These are phyloP conservation scores for Meganola albula DNA, from an alignment of 2,888 invertebrate genomes.

Conservation along the genomic window DNA sequence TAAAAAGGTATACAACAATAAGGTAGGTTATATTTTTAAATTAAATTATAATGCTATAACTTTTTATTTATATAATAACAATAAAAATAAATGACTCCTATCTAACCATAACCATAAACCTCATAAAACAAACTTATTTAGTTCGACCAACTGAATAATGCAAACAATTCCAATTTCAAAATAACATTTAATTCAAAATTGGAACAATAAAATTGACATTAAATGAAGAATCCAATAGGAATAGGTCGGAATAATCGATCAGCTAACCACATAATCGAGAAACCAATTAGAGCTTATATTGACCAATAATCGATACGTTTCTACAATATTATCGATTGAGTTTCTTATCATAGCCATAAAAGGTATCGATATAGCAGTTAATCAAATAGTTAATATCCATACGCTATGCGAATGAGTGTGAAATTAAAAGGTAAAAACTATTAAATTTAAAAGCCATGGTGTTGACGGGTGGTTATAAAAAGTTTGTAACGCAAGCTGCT, in stretches of 20 bases:
- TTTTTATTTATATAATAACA: neutral
- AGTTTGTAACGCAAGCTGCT: too few species aligned
- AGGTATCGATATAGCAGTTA: conserved; percentile 1
- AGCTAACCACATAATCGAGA: conserved; percentile 13
- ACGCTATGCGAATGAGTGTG: conserved; percentile 39
- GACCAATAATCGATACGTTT: too few species aligned
- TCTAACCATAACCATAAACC: neutral
- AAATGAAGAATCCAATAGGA: neutral
- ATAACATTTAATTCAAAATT: neutral
- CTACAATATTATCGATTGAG: conserved; percentile 19
- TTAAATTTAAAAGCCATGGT: too few species aligned
- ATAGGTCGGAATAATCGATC: conserved; percentile 7
- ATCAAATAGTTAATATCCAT: conserved; percentile 24
- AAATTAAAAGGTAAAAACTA: conserved; percentile 48
- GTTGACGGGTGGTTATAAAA: too few species aligned
- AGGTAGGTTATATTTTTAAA: too few species aligned
- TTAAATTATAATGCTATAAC: too few species aligned
- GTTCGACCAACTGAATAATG: neutral
- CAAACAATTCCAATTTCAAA: neutral
- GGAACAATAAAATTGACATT: neutral
- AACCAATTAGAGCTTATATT: conserved; percentile 29
- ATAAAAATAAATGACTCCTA: neutral
- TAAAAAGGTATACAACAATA: too few species aligned
- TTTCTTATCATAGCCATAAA: neutral
- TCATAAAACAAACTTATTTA: too few species aligned